Percentiles rank a stretch among this genome's conserved stretches.
Conservation (phyloP, 2,113 vertebrate genomes). For the Psittacula cyanocephala region DNA sequence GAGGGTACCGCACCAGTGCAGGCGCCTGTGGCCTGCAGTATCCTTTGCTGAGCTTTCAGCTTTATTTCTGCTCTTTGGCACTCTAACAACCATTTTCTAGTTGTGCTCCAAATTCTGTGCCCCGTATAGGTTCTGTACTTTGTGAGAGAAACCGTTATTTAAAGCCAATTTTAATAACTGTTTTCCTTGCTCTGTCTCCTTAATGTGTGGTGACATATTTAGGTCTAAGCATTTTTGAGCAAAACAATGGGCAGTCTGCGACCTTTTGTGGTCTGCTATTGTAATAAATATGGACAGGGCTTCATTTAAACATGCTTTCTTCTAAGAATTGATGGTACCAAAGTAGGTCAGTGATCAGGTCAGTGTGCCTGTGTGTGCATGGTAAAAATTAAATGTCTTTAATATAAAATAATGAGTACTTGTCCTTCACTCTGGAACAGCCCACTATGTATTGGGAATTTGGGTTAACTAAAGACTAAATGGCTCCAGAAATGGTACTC, state of each 20-base stretch:
- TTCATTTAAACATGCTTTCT: conserved; percentile 13
- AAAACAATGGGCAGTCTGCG: background rate
- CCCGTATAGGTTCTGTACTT: background rate
- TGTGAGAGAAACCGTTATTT: conserved; percentile 16
- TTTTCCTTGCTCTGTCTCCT: conserved; percentile 4
- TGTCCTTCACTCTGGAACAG: conserved; percentile 3
- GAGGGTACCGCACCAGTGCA: conserved; percentile 86
- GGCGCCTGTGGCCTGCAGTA: conserved; percentile 96
- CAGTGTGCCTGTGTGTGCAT: background rate
- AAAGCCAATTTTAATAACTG: conserved; percentile 14
- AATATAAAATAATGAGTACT: conserved; percentile 17
- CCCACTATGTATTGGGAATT: background rate
- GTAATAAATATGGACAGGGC: background rate
- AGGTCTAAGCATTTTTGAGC: conserved; percentile 23
- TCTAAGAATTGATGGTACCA: background rate
- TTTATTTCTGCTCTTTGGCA: background rate
- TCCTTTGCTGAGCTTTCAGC: conserved; percentile 74
- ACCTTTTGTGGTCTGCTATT: background rate
- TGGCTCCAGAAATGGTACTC: conserved; percentile 28
- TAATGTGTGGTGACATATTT: conserved; percentile 39
- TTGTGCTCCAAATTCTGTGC: background rate
- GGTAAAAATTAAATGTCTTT: background rate
- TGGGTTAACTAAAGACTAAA: conserved; percentile 10
- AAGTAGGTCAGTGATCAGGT: conserved; percentile 6
- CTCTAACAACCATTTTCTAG: background rate